These are phyloP conservation scores for Orussus abietinus DNA, from an alignment of 1,140 invertebrate species.

Conservation along the genomic window DNA sequence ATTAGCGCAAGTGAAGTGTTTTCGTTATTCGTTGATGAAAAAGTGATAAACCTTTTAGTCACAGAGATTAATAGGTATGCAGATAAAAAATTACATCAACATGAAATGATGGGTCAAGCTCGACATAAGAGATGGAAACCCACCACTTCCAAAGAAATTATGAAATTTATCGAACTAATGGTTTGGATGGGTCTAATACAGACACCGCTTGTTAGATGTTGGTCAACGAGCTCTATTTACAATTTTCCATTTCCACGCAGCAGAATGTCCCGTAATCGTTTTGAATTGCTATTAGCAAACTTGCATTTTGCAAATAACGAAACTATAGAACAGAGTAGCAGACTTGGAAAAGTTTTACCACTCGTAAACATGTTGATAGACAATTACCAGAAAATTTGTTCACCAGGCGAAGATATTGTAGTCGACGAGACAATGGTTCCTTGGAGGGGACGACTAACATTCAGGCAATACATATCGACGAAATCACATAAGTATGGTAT, in stretches of 20 bases:
- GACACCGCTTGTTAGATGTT: background rate
- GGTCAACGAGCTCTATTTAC: slow-evolving; percentile 10
- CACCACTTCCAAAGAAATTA: slow-evolving; percentile 13
- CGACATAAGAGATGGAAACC: slow-evolving; percentile 11
- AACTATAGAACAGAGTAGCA: slow-evolving; percentile 11
- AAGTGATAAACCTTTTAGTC: slow-evolving; percentile 12
- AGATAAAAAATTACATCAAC: slow-evolving; percentile 9
- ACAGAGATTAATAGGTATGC: slow-evolving; percentile 11
- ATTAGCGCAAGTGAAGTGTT: slow-evolving; percentile 13
- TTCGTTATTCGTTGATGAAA: slow-evolving; percentile 13
- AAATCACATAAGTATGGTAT: slow-evolving; percentile 43
- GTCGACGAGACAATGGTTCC: slow-evolving; percentile 44
- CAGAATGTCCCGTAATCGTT: slow-evolving; percentile 18
- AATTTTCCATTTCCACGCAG: slow-evolving; percentile 10
- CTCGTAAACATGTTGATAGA: slow-evolving; percentile 17
- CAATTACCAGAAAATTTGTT: slow-evolving; percentile 28
- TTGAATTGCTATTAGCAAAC: slow-evolving; percentile 20
- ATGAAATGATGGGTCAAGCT: slow-evolving; percentile 4
- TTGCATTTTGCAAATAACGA: slow-evolving; percentile 24
- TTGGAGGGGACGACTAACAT: slow-evolving; percentile 37
- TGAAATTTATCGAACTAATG: slow-evolving; percentile 10
- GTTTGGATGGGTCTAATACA: slow-evolving; percentile 12
- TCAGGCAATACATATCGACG: slow-evolving; percentile 45
- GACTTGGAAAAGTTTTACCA: slow-evolving; percentile 20
- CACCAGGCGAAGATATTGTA: slow-evolving; percentile 33